Evolutionary conservation across 1,140 invertebrate genomes (phyloP).

Genomic region (Scaptomyza hsui): DNA sequence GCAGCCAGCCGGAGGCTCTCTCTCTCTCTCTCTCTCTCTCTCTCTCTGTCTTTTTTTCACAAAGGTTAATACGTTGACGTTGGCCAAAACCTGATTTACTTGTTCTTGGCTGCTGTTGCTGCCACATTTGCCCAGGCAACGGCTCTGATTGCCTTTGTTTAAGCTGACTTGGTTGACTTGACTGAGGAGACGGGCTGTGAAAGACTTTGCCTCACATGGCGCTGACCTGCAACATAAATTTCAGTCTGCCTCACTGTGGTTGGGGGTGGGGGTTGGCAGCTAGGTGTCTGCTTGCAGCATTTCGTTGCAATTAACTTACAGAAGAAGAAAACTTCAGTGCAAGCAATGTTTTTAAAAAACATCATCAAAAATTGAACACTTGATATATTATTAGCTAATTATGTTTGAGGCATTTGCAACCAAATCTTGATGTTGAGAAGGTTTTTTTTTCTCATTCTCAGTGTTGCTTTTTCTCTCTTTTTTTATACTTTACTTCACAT

Average conservation of each 20-base stretch:
- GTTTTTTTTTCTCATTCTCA: not conserved
- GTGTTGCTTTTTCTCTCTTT: not conserved
- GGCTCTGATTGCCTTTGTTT: conserved; percentile 47
- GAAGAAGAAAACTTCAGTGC: not conserved
- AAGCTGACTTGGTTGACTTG: conserved; percentile 23
- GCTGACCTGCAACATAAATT: conserved; percentile 69
- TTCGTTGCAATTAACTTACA: conserved; percentile 33
- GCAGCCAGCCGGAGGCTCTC: conserved; percentile 36
- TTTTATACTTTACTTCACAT: too few relatives aligned
- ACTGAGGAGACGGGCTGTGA: not conserved
- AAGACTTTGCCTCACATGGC: too few relatives aligned
- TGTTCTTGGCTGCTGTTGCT: conserved; percentile 52
- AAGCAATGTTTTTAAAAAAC: too few relatives aligned
- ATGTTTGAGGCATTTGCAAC: conserved; percentile 45
- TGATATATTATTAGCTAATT: conserved; percentile 73
- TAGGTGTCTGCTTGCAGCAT: conserved; percentile 2
- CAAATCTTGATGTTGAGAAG: too few relatives aligned
- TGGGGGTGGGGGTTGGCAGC: not conserved
- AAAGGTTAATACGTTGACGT: conserved; percentile 79
- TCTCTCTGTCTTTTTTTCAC: conserved; percentile 9
- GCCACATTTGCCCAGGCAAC: conserved; percentile 29
- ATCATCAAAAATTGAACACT: too few relatives aligned
- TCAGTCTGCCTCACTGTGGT: conserved; percentile 27
- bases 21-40: not conserved
- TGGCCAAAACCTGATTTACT: conserved; percentile 78